phyloP scores from a whole-genome alignment of 1,140 invertebrate genomes.

The Octopus sinensis region DNA sequence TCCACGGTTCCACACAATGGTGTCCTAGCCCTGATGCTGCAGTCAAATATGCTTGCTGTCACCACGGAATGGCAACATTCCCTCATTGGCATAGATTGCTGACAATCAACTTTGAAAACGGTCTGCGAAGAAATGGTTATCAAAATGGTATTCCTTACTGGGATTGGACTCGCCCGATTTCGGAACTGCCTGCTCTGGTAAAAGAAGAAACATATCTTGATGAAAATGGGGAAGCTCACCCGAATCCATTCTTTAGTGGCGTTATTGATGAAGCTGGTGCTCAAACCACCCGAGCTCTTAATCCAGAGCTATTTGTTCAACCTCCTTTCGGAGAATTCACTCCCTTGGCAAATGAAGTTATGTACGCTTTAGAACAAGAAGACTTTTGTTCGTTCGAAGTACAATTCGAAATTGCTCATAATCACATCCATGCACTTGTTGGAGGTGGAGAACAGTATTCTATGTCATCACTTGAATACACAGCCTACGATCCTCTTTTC shows the following conservation, averaged over 20 bases:
- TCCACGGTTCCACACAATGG: slow-evolving; percentile 15
- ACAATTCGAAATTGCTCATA: slow-evolving; percentile 31
- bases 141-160: slow-evolving; percentile 31
- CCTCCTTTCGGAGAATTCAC: slow-evolving; percentile 20
- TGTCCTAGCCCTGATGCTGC: slow-evolving; percentile 16
- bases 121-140: slow-evolving; percentile 17
- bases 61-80: slow-evolving; percentile 32
- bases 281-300: slow-evolving; percentile 17
- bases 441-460: slow-evolving; percentile 22
- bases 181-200: slow-evolving; percentile 22
- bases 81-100: slow-evolving; percentile 29
- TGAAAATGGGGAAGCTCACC: background rate
- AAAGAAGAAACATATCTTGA: slow-evolving; percentile 15
- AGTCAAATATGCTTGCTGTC: slow-evolving; percentile 25
- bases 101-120: slow-evolving; percentile 20
- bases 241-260: slow-evolving; percentile 21
- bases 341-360: slow-evolving; percentile 26
- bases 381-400: slow-evolving; percentile 30
- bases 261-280: slow-evolving; percentile 1
- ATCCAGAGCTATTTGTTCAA: slow-evolving; percentile 23
- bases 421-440: slow-evolving; percentile 28
- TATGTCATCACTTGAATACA: slow-evolving; percentile 23
- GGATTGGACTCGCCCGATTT: slow-evolving; percentile 33
- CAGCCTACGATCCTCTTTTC: slow-evolving; percentile 33
- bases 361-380: slow-evolving; percentile 26